These are phyloP conservation scores for Eupeodes luniger DNA, from an alignment of 2,888 invertebrate species.

Conservation along the genomic window DNA sequence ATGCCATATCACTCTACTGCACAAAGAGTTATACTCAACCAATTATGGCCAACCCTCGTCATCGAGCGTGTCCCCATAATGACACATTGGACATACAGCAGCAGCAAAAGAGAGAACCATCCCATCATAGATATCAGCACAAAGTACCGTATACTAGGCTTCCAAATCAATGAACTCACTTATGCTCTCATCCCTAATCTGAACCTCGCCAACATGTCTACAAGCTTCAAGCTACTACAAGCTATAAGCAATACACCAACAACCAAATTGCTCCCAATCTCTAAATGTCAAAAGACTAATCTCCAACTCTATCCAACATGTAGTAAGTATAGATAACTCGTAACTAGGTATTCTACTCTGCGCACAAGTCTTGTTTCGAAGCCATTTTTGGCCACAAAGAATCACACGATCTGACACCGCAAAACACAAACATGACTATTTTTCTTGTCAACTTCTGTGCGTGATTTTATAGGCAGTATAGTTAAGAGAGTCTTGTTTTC, in stretches of 20 bases:
- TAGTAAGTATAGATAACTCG: neutral
- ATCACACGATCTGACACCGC: slow-evolving; percentile 55
- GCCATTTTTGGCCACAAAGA: slow-evolving; percentile 60
- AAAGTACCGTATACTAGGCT: slow-evolving; percentile 52
- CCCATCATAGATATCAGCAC: slow-evolving; percentile 29
- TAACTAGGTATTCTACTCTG: neutral
- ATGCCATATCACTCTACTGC: neutral
- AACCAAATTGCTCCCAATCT: slow-evolving; percentile 52
- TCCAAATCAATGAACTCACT: slow-evolving; percentile 55
- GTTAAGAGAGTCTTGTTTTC: slow-evolving; percentile 15
- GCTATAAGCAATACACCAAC: neutral
- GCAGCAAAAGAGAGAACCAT: neutral
- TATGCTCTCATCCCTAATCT: slow-evolving; percentile 66
- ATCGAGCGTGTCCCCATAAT: slow-evolving; percentile 23
- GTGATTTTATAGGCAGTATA: neutral
- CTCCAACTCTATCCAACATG: slow-evolving; percentile 2
- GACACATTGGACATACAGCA: slow-evolving; percentile 56
- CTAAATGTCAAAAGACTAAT: slow-evolving; percentile 44
- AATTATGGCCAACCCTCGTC: slow-evolving; percentile 46
- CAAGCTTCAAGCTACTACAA: neutral
- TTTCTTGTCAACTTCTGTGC: slow-evolving; percentile 32
- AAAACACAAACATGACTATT: slow-evolving; percentile 50
- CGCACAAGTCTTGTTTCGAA: slow-evolving; percentile 36
- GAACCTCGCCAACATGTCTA: slow-evolving; percentile 60
- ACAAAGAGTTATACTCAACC: neutral